Evolutionary conservation across 2,797 vertebrate species (phyloP), one percentile per base, ranked within the genome.

Genomic region (Tragelaphus eurycerus): DNA sequence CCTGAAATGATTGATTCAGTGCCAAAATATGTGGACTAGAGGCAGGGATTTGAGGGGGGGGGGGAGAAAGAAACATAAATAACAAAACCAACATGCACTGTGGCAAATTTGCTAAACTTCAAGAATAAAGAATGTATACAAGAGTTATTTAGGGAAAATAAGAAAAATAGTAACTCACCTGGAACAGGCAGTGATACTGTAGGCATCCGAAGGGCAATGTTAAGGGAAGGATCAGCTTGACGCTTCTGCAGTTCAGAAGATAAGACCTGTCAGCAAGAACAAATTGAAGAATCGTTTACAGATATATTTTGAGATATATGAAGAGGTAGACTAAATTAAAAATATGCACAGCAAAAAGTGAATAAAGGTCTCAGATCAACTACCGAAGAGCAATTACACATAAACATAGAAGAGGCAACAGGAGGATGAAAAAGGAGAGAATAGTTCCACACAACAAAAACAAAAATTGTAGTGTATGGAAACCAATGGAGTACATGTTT

Each of bases 171-270:
- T 19, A 62, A 55, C 14, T 90, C 6, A 12, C 31, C 7, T 27
- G 6, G 10, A 16, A 6, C 14, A 3, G 31, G 13, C 3, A 87
- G 15, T 84, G 11, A 2, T 38, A 67, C 0, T 29, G 23, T 1
- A 67, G 23, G 4, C 9, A 62, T 52, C 31, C 7, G 71, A 67
- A 60, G 29, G 46, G 62, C 5, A 74, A 31, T 17, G 74, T 38
- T 16, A 74, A 89, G 0, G 57, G 10, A 43, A 9, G 3, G 11
- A 25, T 89, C 55, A 64, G n/a, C 2, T 76, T 60, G 5, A 71
- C 16, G 15, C 76, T 4, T 78, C 46, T 84, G 31, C 4, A 78
- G 8, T 5, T 48, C 14, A 93, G 48, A 96, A 86, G 34, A 59
- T 7, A 60, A 15, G 2, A 62, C 1, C 21, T 14, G 5, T 46